A percentile compares a stretch with the other conserved stretches of the same genome.
Conservation (phyloP, 2,888 invertebrate genomes). For the Drosophila emarginata region DNA sequence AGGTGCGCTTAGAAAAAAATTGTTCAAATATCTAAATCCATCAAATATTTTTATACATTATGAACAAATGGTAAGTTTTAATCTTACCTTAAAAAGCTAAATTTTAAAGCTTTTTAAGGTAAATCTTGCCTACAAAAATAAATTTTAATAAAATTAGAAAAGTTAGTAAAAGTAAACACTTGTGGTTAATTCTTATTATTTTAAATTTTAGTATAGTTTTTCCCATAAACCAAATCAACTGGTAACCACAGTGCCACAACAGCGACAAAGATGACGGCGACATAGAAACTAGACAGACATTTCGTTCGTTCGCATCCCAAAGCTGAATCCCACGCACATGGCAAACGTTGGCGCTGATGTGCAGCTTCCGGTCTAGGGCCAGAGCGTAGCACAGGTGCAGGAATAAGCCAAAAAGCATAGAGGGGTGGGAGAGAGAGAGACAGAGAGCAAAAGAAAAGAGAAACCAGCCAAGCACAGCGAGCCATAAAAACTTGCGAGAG, state of each 20-base stretch:
- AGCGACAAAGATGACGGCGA: not conserved
- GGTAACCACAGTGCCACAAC: not conserved
- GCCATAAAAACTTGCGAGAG: conserved; percentile 66
- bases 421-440: conserved; percentile 10
- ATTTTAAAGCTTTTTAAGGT: too few relatives aligned
- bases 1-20: too few relatives aligned
- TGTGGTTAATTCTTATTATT: too few relatives aligned
- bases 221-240: not conserved
- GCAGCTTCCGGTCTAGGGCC: conserved; percentile 73
- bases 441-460: conserved; percentile 14
- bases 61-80: too few relatives aligned
- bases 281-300: conserved; percentile 41
- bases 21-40: too few relatives aligned
- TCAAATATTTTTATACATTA: too few relatives aligned
- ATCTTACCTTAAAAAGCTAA: too few relatives aligned
- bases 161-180: too few relatives aligned
- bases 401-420: conserved; percentile 35
- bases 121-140: too few relatives aligned
- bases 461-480: conserved; percentile 40
- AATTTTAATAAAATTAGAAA: too few relatives aligned
- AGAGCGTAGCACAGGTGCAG: conserved; percentile 76
- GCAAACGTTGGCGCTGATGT: conserved; percentile 53
- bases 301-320: conserved; percentile 11
- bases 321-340: conserved; percentile 47
- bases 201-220: not conserved